A percentile compares a stretch with the other conserved stretches of the same genome.
Evolutionary conservation across 2,113 vertebrate genomes (phyloP).

Genomic region (Opisthocomus hoazin): DNA sequence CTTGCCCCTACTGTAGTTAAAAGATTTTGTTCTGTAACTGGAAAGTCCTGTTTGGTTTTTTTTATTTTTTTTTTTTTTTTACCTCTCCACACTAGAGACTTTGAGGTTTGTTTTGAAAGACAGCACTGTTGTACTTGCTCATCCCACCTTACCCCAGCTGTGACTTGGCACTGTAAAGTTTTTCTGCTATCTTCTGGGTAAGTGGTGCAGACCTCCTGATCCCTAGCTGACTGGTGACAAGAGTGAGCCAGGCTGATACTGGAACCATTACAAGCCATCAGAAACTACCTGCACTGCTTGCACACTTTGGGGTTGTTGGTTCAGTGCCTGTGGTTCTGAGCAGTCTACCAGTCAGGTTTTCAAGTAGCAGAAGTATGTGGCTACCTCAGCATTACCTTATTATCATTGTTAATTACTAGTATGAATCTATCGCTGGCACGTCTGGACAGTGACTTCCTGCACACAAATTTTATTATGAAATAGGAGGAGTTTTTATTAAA

Average conservation of each 20-base stretch:
- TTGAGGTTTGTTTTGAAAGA: background rate
- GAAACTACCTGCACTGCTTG: background rate
- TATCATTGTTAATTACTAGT: background rate
- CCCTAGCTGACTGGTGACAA: background rate
- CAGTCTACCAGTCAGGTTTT: background rate
- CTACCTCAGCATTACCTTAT: background rate
- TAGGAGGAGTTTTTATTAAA: background rate
- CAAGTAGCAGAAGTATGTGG: background rate
- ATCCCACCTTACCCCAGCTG: background rate
- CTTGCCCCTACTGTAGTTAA: background rate
- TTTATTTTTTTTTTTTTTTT: background rate
- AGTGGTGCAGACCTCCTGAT: background rate
- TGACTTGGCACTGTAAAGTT: background rate
- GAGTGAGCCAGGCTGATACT: background rate
- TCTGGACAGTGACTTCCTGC: background rate
- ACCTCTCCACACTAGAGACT: background rate
- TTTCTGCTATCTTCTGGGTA: background rate
- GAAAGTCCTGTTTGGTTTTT: background rate
- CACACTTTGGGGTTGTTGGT: background rate
- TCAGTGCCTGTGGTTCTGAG: background rate
- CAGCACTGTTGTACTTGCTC: background rate
- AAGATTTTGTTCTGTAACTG: background rate
- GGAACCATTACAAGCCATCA: background rate
- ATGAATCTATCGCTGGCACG: background rate
- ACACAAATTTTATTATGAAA: conserved; percentile 13